Percentiles rank a stretch among this genome's conserved stretches.
These are phyloP conservation scores for Aromia moschata DNA, from an alignment of 2,888 invertebrate genomes.

Conservation along the genomic window DNA sequence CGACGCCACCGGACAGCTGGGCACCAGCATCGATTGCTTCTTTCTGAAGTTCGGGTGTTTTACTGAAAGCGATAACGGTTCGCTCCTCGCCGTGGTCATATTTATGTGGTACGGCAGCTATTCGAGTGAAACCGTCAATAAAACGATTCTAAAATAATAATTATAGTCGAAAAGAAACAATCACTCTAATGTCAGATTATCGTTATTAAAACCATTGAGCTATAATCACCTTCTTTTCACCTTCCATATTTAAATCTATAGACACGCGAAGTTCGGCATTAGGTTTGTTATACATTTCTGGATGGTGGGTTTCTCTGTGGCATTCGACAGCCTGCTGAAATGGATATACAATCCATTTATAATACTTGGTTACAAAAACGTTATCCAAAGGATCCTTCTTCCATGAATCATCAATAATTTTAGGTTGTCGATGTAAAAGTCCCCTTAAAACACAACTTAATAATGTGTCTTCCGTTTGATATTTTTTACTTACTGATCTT, in stretches of 20 bases:
- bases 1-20: slow-evolving; percentile 74
- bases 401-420: slow-evolving; percentile 70
- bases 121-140: slow-evolving; percentile 74
- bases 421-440: slow-evolving; percentile 62
- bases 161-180: not conserved
- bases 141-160: slow-evolving; percentile 68
- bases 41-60: slow-evolving; percentile 69
- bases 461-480: too few species aligned
- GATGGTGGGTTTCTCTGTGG: slow-evolving; percentile 84
- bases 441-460: slow-evolving; percentile 59
- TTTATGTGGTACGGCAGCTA: slow-evolving; percentile 73
- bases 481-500: slow-evolving; percentile 62
- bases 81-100: slow-evolving; percentile 77
- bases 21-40: slow-evolving; percentile 78
- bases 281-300: slow-evolving; percentile 81
- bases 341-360: slow-evolving; percentile 70
- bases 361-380: slow-evolving; percentile 69
- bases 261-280: slow-evolving; percentile 74
- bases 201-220: too few species aligned
- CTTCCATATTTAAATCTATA: slow-evolving; percentile 84
- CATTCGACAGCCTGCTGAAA: slow-evolving; percentile 80
- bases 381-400: slow-evolving; percentile 70
- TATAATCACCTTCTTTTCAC: slow-evolving; percentile 74
- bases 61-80: slow-evolving; percentile 78
- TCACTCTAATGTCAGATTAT: too few species aligned